These are phyloP conservation scores for Eumacrocentrus americanus DNA, from an alignment of 2,888 invertebrate species.

Conservation along the genomic window DNA sequence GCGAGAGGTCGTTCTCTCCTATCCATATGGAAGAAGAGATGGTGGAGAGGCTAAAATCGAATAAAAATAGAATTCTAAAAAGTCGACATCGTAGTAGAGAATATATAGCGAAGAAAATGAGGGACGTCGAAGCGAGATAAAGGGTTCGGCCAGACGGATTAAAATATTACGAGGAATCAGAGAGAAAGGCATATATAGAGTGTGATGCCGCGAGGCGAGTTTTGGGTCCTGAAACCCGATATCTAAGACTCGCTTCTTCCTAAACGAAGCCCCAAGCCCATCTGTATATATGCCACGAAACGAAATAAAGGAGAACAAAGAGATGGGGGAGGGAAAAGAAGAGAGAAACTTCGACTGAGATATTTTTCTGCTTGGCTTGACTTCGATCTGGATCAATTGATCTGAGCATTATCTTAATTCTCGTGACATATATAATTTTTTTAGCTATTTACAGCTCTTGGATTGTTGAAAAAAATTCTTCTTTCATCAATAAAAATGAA, in stretches of 20 bases:
- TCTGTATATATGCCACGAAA: conserved; percentile 16
- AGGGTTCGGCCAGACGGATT: conserved; percentile 54
- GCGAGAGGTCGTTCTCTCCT: background rate
- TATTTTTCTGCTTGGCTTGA: conserved; percentile 50
- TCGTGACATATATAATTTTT: conserved; percentile 31
- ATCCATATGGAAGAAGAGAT: conserved; percentile 28
- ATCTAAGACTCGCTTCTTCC: conserved; percentile 45
- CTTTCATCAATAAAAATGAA: background rate
- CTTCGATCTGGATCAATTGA: conserved; percentile 44
- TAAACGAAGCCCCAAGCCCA: conserved; percentile 25
- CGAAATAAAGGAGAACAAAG: conserved; percentile 26
- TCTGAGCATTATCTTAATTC: conserved; percentile 44
- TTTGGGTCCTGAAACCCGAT: conserved; percentile 52
- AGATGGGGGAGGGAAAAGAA: conserved; percentile 8
- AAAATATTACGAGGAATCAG: conserved; percentile 55
- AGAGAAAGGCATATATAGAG: conserved; percentile 43
- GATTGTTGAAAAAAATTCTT: background rate
- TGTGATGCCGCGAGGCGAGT: conserved; percentile 30
- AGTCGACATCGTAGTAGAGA: conserved; percentile 2
- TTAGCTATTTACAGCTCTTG: background rate
- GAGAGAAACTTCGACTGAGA: conserved; percentile 25
- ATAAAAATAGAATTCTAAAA: conserved; percentile 5
- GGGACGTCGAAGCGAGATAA: conserved; percentile 40
- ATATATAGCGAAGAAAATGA: conserved; percentile 21
- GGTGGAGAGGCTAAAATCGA: background rate